Conservation (phyloP, 2,113 vertebrate species). For the Entelurus aequoreus region DNA sequence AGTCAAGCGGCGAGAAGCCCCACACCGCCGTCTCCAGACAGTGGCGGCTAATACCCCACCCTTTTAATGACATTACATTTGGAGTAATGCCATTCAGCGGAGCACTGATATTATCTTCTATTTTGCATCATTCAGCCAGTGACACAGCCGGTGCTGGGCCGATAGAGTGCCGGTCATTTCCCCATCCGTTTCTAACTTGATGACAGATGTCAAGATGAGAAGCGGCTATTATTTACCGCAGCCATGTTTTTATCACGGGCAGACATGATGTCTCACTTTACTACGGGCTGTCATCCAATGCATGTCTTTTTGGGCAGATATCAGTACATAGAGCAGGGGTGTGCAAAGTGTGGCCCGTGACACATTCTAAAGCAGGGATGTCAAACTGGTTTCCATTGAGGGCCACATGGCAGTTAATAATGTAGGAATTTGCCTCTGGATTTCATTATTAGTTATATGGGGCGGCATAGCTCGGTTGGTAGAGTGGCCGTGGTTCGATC, state of each 20-base stretch:
- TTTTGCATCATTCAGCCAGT: conserved; percentile 75
- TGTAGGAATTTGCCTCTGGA: too few relatives aligned
- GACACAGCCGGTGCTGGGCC: conserved; percentile 56
- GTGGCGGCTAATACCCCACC: conserved; percentile 73
- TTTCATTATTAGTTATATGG: too few relatives aligned
- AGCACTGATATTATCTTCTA: conserved; percentile 72
- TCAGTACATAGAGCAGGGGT: conserved; percentile 7
- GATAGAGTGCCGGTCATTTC: conserved; percentile 73
- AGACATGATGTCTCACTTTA: conserved; percentile 76
- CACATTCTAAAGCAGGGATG: too few relatives aligned
- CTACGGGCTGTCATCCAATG: conserved; percentile 46
- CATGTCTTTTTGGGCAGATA: conserved; percentile 28
- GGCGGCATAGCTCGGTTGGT: too few relatives aligned
- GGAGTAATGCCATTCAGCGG: conserved; percentile 77
- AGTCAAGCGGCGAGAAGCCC: conserved; percentile 67
- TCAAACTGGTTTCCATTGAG: too few relatives aligned
- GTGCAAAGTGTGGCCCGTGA: too few relatives aligned
- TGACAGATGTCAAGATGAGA: conserved; percentile 75
- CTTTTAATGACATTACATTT: conserved; percentile 78
- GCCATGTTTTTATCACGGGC: conserved; percentile 69
- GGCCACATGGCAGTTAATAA: too few relatives aligned
- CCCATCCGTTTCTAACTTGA: conserved; percentile 67
- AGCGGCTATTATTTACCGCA: conserved; percentile 68
- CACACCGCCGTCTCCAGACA: conserved; percentile 66
- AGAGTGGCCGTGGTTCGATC: too few relatives aligned